These are phyloP conservation scores for Lithophane socia DNA, from an alignment of 2,888 invertebrate genomes.

Conservation along the genomic window DNA sequence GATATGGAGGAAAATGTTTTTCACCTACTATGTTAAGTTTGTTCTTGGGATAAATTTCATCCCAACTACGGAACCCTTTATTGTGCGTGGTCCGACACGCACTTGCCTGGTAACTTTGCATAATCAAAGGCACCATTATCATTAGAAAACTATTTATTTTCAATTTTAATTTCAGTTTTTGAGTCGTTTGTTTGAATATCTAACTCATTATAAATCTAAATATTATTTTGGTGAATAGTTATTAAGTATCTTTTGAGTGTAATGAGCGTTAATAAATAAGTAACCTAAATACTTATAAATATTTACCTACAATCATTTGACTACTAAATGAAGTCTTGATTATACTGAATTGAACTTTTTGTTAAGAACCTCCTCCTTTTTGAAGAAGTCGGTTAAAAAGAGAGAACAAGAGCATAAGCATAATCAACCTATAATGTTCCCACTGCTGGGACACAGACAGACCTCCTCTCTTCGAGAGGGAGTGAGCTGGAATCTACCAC, in stretches of 20 bases:
- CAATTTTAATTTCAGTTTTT: constrained; percentile 15
- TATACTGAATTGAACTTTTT: not conserved
- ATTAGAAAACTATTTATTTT: not conserved
- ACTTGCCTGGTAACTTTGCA: not conserved
- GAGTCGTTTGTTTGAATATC: not conserved
- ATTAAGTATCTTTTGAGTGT: constrained; percentile 8
- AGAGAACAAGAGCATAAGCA: too few relatives aligned
- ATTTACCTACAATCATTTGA: not conserved
- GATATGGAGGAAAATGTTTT: too few relatives aligned
- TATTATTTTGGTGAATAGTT: constrained; percentile 5
- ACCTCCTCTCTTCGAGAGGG: too few relatives aligned
- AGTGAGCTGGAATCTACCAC: too few relatives aligned
- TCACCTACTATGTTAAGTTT: too few relatives aligned
- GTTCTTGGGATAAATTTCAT: too few relatives aligned
- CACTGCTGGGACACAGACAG: too few relatives aligned
- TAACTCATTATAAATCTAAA: constrained; percentile 7
- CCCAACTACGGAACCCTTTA: too few relatives aligned
- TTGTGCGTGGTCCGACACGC: too few relatives aligned
- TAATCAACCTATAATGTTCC: too few relatives aligned
- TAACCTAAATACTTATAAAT: not conserved
- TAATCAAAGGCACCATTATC: constrained; percentile 1
- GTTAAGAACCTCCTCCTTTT: too few relatives aligned
- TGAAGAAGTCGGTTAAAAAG: too few relatives aligned
- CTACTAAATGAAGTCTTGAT: not conserved
- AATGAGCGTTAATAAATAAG: constrained; percentile 6